Evolutionary conservation across 2,113 vertebrate species (phyloP).

Genomic region (Microcebus lehilahytsara): DNA sequence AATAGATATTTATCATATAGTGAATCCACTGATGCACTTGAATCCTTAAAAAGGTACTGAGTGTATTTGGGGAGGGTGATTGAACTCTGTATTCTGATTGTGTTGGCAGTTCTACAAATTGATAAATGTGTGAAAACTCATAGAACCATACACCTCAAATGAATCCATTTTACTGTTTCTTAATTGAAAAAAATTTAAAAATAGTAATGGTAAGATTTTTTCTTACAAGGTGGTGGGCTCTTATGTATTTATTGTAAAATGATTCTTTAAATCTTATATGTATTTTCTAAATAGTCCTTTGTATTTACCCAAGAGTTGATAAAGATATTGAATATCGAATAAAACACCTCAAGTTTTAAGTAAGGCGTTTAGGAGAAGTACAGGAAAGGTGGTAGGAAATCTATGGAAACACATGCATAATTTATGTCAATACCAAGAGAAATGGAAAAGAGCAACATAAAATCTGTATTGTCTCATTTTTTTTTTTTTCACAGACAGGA

Average conservation of each 20-base stretch:
- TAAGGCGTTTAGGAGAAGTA: slow-evolving; percentile 6
- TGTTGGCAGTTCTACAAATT: not conserved
- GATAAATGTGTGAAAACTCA: not conserved
- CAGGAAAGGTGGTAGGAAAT: not conserved
- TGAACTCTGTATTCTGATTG: not conserved
- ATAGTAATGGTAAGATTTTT: not conserved
- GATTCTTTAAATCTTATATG: not conserved
- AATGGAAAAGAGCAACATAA: slow-evolving; percentile 1
- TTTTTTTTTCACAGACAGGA: slow-evolving; percentile 86
- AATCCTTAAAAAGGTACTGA: no score
- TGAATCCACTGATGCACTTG: not conserved
- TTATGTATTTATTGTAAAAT: not conserved
- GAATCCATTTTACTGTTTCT: not conserved
- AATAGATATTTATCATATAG: not conserved
- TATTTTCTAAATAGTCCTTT: not conserved
- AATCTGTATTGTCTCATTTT: slow-evolving; percentile 2
- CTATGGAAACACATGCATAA: not conserved
- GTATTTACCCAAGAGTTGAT: not conserved
- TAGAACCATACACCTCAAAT: not conserved
- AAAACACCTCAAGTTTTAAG: slow-evolving; percentile 10
- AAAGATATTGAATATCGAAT: not conserved
- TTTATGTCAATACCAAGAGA: not conserved
- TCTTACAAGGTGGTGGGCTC: not conserved
- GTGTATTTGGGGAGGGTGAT: no score
- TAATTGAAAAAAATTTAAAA: not conserved